Percentiles rank a stretch among this genome's conserved stretches.
Conservation (phyloP, 2,888 invertebrate genomes). For the Allophyes oxyacanthae region DNA sequence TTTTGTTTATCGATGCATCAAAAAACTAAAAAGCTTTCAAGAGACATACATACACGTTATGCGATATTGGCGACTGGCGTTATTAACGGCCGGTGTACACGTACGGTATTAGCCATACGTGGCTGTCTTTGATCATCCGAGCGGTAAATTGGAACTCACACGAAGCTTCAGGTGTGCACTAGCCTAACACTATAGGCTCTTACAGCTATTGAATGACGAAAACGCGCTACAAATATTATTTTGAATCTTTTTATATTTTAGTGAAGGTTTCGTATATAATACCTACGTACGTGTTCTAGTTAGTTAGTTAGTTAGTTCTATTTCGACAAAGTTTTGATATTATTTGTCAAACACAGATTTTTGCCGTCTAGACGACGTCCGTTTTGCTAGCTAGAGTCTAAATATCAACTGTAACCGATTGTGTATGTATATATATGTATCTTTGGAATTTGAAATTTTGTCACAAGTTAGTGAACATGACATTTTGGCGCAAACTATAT, state of each 20-base stretch:
- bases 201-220: slow-evolving; percentile 45
- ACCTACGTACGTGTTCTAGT: too few relatives aligned
- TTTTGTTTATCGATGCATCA: too few relatives aligned
- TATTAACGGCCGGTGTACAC: slow-evolving; percentile 47
- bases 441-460: too few relatives aligned
- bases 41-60: slow-evolving; percentile 24
- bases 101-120: slow-evolving; percentile 49
- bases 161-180: slow-evolving; percentile 71
- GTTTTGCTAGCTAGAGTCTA: background rate
- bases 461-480: slow-evolving; percentile 7
- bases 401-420: slow-evolving; percentile 35
- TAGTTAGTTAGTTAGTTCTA: too few relatives aligned
- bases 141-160: slow-evolving; percentile 80
- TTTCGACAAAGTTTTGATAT: too few relatives aligned
- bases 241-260: slow-evolving; percentile 13
- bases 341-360: slow-evolving; percentile 4
- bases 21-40: background rate
- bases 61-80: slow-evolving; percentile 21
- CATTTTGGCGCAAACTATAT: slow-evolving; percentile 21
- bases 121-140: slow-evolving; percentile 78
- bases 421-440: too few relatives aligned
- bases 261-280: slow-evolving; percentile 6
- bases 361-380: background rate
- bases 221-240: slow-evolving; percentile 20
- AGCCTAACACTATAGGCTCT: slow-evolving; percentile 65